Evolutionary conservation across 2,797 vertebrate species (phyloP).

Genomic region (Pelochelys cantorii): DNA sequence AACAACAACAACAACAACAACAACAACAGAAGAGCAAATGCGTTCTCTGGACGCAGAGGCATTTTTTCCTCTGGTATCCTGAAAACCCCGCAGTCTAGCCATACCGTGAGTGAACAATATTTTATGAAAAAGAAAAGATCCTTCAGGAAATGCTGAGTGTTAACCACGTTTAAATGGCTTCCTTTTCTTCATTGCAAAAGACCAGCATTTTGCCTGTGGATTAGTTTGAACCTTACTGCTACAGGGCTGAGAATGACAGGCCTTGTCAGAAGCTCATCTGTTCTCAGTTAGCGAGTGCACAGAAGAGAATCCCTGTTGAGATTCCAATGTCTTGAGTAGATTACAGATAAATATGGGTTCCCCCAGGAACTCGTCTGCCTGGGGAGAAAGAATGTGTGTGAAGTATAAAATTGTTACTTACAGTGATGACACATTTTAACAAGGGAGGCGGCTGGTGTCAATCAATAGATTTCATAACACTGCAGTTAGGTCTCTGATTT

Average conservation of each 20-base stretch:
- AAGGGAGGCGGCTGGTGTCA: neutral
- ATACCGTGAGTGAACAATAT: neutral
- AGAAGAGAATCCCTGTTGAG: neutral
- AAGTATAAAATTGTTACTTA: neutral
- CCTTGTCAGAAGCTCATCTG: neutral
- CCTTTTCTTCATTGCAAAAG: neutral
- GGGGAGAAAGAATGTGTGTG: neutral
- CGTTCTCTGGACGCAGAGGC: too few relatives aligned
- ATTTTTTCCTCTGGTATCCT: too few relatives aligned
- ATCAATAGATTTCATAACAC: conserved; percentile 1
- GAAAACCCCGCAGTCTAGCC: too few relatives aligned
- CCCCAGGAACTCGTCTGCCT: neutral
- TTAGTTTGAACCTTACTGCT: neutral
- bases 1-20: too few relatives aligned
- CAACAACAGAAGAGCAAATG: too few relatives aligned
- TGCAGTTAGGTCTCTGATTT: conserved; percentile 4
- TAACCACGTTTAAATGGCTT: neutral
- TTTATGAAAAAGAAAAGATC: neutral
- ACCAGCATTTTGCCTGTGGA: neutral
- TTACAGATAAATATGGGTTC: rapidly evolving
- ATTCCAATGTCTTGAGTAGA: neutral
- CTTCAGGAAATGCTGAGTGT: neutral
- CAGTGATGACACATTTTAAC: neutral
- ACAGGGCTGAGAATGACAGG: neutral
- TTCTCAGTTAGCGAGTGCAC: neutral